phyloP scores from a whole-genome alignment of 2,113 vertebrate species.

The Scortum barcoo region DNA sequence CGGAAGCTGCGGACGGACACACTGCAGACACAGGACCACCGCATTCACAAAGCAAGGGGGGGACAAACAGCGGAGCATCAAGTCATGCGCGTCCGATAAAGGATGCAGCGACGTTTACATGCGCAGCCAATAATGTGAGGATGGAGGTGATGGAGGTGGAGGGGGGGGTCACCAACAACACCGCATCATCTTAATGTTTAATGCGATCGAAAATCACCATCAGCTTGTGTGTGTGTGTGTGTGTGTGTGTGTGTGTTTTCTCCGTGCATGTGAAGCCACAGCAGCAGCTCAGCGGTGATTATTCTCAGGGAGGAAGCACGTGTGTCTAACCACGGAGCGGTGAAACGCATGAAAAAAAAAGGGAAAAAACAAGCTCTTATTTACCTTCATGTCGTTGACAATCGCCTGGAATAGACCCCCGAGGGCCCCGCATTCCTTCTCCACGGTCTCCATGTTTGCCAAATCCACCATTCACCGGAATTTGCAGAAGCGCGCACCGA shows the following conservation, averaged over 20 bases:
- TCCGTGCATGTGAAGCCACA: background rate
- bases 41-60: too few relatives aligned
- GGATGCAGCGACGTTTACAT: constrained; percentile 48
- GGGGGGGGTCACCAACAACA: constrained; percentile 24
- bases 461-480: constrained; percentile 81
- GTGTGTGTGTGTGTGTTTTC: background rate
- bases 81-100: constrained; percentile 15
- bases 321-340: background rate
- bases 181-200: constrained; percentile 17
- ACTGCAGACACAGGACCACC: too few relatives aligned
- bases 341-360: too few relatives aligned
- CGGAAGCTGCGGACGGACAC: background rate
- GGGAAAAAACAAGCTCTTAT: constrained; percentile 33
- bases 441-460: constrained; percentile 83
- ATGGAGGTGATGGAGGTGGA: background rate
- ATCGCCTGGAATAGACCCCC: constrained; percentile 82
- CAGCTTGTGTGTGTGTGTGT: too few relatives aligned
- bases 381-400: constrained; percentile 86
- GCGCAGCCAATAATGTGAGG: constrained; percentile 40
- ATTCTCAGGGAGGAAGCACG: constrained; percentile 32
- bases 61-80: background rate
- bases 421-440: constrained; percentile 83
- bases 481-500: constrained; percentile 70
- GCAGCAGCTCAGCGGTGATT: constrained; percentile 10
- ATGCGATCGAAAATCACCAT: background rate